Percentiles rank a stretch among this genome's conserved stretches.
These are phyloP conservation scores for Ochropacha duplaris DNA, from an alignment of 2,888 invertebrate genomes.

Conservation along the genomic window DNA sequence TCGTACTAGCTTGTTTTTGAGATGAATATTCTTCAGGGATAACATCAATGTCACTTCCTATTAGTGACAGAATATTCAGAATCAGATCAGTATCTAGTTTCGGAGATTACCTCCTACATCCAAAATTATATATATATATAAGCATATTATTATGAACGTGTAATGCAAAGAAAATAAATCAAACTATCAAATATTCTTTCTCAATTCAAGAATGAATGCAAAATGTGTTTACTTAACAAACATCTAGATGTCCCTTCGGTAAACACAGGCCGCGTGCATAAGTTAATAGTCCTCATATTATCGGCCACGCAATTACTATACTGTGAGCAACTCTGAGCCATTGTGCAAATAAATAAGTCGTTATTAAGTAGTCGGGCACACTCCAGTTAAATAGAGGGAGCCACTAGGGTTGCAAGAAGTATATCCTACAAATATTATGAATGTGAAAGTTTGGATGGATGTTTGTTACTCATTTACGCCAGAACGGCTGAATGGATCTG, in stretches of 20 bases:
- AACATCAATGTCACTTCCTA: too few species aligned
- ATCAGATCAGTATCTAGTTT: too few species aligned
- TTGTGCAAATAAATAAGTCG: conserved; percentile 69
- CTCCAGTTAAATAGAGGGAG: conserved; percentile 55
- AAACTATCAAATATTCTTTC: background rate
- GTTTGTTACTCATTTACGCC: too few species aligned
- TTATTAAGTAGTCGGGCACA: conserved; percentile 61
- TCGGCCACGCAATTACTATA: conserved; percentile 57
- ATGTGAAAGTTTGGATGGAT: too few species aligned
- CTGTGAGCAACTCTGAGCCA: conserved; percentile 55
- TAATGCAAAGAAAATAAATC: background rate
- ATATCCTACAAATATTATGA: background rate
- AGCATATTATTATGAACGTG: too few species aligned
- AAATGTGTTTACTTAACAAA: conserved; percentile 18
- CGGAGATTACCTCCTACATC: too few species aligned
- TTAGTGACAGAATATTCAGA: too few species aligned
- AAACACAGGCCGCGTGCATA: conserved; percentile 39
- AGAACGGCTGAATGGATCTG: too few species aligned
- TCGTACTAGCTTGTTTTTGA: too few species aligned
- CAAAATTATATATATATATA: too few species aligned
- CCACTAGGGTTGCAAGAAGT: conserved; percentile 11
- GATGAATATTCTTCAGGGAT: too few species aligned
- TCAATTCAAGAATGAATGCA: conserved; percentile 14
- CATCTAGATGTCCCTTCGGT: conserved; percentile 15
- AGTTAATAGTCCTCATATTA: conserved; percentile 69